Evolutionary conservation across 2,797 vertebrate species (phyloP).

Genomic region (Characodon lateralis): DNA sequence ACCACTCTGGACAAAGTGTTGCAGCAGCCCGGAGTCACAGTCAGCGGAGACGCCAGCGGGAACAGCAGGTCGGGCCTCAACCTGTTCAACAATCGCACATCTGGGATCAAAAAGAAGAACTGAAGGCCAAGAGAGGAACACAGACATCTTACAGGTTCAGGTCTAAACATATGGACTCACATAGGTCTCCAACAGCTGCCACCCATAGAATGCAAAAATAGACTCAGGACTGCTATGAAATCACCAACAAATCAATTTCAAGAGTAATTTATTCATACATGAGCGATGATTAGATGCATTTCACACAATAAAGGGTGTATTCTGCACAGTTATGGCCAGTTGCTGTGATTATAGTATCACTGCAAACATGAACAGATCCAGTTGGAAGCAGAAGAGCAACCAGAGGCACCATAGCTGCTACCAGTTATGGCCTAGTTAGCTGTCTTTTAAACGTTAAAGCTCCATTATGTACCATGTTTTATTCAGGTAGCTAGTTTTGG

Average conservation of each 20-base stretch:
- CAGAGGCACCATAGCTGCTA: constrained; percentile 38
- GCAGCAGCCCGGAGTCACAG: constrained; percentile 83
- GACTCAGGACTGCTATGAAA: constrained; percentile 34
- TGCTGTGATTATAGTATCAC: constrained; percentile 28
- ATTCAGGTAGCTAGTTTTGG: neutral
- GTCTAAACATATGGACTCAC: constrained; percentile 17
- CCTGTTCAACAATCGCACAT: constrained; percentile 79
- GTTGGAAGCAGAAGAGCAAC: constrained; percentile 60
- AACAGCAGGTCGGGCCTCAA: constrained; percentile 77
- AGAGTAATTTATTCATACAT: constrained; percentile 47
- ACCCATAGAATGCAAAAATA: constrained; percentile 4
- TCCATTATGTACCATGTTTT: neutral
- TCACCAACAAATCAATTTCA: constrained; percentile 24
- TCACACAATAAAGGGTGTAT: constrained; percentile 33
- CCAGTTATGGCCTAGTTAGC: constrained; percentile 35
- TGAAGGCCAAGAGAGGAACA: constrained; percentile 40
- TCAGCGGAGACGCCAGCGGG: constrained; percentile 68
- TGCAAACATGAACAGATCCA: constrained; percentile 35
- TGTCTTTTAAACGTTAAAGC: neutral
- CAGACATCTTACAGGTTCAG: constrained; percentile 12
- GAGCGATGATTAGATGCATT: constrained; percentile 6
- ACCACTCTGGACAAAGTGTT: constrained; percentile 91
- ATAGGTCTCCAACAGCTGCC: constrained; percentile 1
- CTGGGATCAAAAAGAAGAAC: constrained; percentile 82
- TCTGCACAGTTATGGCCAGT: constrained; percentile 48